These are phyloP conservation scores for Cacatua alba DNA, from an alignment of 2,113 vertebrate genomes.

Conservation along the genomic window DNA sequence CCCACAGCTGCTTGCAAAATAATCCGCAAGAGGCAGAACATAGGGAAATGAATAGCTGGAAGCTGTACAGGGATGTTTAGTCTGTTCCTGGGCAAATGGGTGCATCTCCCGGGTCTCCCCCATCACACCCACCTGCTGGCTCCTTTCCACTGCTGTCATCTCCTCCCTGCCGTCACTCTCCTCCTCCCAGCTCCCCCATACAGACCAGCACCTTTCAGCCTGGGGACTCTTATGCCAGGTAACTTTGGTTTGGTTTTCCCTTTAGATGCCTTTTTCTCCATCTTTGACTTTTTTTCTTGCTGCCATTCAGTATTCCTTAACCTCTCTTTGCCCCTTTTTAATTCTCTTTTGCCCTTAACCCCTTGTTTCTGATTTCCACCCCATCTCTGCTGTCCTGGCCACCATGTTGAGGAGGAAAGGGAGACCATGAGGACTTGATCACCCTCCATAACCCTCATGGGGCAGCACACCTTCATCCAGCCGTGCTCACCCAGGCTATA, in stretches of 20 bases:
- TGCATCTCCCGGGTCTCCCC: not conserved
- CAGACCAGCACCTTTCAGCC: not conserved
- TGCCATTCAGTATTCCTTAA: not conserved
- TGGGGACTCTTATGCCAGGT: not conserved
- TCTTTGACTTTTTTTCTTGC: not conserved
- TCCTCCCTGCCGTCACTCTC: not conserved
- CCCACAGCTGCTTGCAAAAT: not conserved
- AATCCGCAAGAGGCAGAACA: not conserved
- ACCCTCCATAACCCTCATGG: not conserved
- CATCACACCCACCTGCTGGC: not conserved
- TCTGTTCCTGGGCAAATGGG: not conserved
- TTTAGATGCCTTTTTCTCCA: not conserved
- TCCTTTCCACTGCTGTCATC: not conserved
- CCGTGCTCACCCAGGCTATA: fast-evolving
- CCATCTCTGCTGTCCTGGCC: not conserved
- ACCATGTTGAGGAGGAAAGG: not conserved
- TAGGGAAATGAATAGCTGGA: not conserved
- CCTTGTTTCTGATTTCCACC: not conserved
- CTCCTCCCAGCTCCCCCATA: not conserved
- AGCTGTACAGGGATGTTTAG: not conserved
- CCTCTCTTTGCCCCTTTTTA: not conserved
- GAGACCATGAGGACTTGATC: not conserved
- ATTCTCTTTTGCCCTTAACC: not conserved
- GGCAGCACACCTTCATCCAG: not conserved
- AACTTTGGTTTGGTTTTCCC: not conserved